Evolutionary conservation across 2,113 vertebrate genomes (phyloP).

Genomic region (Pseudorectes ferrugineus): DNA sequence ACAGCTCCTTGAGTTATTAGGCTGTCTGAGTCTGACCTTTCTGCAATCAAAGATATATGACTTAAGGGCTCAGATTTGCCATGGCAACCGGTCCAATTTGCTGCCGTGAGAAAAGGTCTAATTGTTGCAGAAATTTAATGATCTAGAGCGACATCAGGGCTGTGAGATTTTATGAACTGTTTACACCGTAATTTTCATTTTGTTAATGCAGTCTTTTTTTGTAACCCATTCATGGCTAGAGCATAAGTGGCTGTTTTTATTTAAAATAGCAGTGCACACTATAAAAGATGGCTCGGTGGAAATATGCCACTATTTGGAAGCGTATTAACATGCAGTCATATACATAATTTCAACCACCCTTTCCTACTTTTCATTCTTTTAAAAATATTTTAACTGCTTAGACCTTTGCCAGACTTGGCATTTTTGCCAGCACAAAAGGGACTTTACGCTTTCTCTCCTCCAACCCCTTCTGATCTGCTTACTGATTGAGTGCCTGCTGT

Average conservation of each 20-base stretch:
- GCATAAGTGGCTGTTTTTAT: constrained; percentile 75
- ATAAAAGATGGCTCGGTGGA: constrained; percentile 45
- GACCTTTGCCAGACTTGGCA: constrained; percentile 69
- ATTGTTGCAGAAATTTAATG: constrained; percentile 99
- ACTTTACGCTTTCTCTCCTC: constrained; percentile 55
- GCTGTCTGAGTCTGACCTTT: constrained; percentile 99
- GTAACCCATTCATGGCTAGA: constrained; percentile 85
- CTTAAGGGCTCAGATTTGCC: constrained; percentile 99
- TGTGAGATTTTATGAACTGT: constrained; percentile 99
- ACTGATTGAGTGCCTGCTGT: constrained; percentile 73
- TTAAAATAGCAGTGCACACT: constrained; percentile 67
- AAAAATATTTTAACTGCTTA: constrained; percentile 78
- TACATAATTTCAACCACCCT: constrained; percentile 59
- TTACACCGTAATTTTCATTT: constrained; percentile 99
- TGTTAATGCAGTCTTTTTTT: constrained; percentile 98
- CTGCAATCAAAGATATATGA: constrained; percentile 99
- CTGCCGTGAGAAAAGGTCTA: constrained; percentile 99
- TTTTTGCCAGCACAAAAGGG: constrained; percentile 66
- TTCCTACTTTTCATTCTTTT: constrained; percentile 66
- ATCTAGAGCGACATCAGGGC: constrained; percentile 99
- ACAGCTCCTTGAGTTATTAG: constrained; percentile 99
- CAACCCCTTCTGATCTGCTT: constrained; percentile 65
- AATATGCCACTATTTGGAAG: constrained; percentile 57
- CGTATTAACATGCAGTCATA: constrained; percentile 46
- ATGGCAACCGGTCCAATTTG: constrained; percentile 99